Percentiles rank a stretch among this genome's conserved stretches.
Evolutionary conservation across 2,113 vertebrate species (phyloP).

Genomic region (Oplegnathus fasciatus): DNA sequence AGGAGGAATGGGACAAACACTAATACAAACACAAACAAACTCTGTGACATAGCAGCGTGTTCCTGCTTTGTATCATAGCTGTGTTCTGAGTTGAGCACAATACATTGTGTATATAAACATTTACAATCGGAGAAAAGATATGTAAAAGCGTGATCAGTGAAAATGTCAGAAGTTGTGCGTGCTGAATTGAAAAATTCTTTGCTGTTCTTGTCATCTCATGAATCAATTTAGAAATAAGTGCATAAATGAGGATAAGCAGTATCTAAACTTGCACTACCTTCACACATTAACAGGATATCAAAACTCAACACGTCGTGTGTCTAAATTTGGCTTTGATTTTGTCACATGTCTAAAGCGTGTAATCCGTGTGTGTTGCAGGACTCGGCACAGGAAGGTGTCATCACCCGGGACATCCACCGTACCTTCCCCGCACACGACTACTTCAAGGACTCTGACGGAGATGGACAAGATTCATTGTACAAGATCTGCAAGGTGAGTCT

Average conservation of each 20-base stretch:
- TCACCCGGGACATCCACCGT: slow-evolving; percentile 96
- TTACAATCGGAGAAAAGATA: not conserved
- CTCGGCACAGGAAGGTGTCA: slow-evolving; percentile 94
- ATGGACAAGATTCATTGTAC: slow-evolving; percentile 97
- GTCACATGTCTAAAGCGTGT: not conserved
- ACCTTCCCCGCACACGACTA: slow-evolving; percentile 98
- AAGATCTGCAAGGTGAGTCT: slow-evolving; percentile 97
- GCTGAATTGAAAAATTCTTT: not conserved
- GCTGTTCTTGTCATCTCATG: not conserved
- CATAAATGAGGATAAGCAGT: not conserved
- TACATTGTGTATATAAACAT: not conserved
- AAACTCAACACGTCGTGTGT: not conserved
- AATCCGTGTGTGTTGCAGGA: slow-evolving; percentile 85
- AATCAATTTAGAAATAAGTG: not conserved
- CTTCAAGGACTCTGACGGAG: slow-evolving; percentile 96
- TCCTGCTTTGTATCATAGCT: slow-evolving; percentile 20
- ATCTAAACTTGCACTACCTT: not conserved
- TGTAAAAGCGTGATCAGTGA: not conserved
- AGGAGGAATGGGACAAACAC: slow-evolving; percentile 37
- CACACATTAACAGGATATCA: not conserved
- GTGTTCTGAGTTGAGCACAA: not conserved
- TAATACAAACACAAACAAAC: slow-evolving; percentile 19
- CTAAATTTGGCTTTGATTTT: not conserved
- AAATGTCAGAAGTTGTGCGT: not conserved
- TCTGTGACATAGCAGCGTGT: slow-evolving; percentile 11